Base-by-base conservation (phyloP, 2,888 invertebrate genomes). In the Eurytoma adleriae region DNA sequence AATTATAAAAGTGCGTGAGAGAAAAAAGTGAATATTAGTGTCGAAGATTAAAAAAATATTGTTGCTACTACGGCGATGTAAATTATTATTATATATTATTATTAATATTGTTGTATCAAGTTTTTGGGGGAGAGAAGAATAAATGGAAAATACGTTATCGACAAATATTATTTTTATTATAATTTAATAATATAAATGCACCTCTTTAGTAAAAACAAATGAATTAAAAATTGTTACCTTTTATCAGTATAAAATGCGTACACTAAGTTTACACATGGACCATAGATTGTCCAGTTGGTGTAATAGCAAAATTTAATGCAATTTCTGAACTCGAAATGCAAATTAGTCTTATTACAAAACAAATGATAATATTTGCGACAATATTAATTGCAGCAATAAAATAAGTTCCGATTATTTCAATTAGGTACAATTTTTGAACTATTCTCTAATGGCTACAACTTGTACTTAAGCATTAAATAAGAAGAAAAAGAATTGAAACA, bases 31-130 rank as follows among this genome's bases (percentile, higher is more conserved):
- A 86, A 86, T 85, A 88, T 87, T 87, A 87, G 87, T 87, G 88
- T 89, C 87, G 85, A 87, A 84, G 84, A 83, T 83, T 86, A 86
- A 84, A 84, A 83, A 78, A 79, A 84, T 86, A 88, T 89, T 89
- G 89, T 89, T 89, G 88, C 87, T 87, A 87, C 87, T 88, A 89
- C 86, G 88, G 89, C 88, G 90, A 89, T 88, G 90, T 90, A 90
- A 89, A 90, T 90, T 90, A 90, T 88, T 88, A 88, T 89, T 88
- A 81, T 72, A 59, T 72, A 72, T 52, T 76, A 79, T 76, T 72
- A 82, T 78, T 75, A 80, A 80, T 78, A 80, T 70, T 82, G 80
- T 80, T 78, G 80, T 82, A 80, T 76, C 73, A 85, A 89, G 79
- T 88, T 86, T 86, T 89, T 86, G 86, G 87, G 40, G 87, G 86